Evolutionary conservation across 2,888 invertebrate species (phyloP).

Genomic region (Acleris cristana): DNA sequence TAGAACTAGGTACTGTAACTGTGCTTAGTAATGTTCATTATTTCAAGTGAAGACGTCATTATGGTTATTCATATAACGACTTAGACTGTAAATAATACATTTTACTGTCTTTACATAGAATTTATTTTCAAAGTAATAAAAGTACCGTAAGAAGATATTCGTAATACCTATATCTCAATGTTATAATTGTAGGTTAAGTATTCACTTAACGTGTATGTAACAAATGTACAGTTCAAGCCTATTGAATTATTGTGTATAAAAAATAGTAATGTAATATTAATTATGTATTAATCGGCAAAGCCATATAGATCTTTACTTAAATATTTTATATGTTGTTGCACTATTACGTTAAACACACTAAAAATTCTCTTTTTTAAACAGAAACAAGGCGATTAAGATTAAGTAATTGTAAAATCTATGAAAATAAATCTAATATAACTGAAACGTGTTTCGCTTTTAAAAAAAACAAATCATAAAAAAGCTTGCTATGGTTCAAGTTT

Average conservation of each 20-base stretch:
- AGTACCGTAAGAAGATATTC: slow-evolving; percentile 31
- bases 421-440: slow-evolving; percentile 43
- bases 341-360: slow-evolving; percentile 62
- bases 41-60: neutral
- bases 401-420: slow-evolving; percentile 64
- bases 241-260: slow-evolving; percentile 52
- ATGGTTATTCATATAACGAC: slow-evolving; percentile 39
- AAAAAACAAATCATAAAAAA: neutral
- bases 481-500: too few species aligned
- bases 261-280: slow-evolving; percentile 58
- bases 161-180: slow-evolving; percentile 33
- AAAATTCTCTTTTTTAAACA: slow-evolving; percentile 61
- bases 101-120: slow-evolving; percentile 36
- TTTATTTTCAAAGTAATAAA: slow-evolving; percentile 26
- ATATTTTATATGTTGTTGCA: slow-evolving; percentile 64
- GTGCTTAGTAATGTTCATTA: too few species aligned
- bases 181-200: slow-evolving; percentile 32
- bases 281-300: slow-evolving; percentile 57
- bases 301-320: slow-evolving; percentile 46
- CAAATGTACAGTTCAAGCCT: slow-evolving; percentile 59
- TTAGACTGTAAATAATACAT: slow-evolving; percentile 51
- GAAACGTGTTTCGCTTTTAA: neutral
- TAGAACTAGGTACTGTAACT: too few species aligned
- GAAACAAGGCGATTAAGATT: slow-evolving; percentile 54
- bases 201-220: slow-evolving; percentile 38